Evolutionary conservation across 2,113 vertebrate species (phyloP).

Genomic region (Lasiurus borealis): DNA sequence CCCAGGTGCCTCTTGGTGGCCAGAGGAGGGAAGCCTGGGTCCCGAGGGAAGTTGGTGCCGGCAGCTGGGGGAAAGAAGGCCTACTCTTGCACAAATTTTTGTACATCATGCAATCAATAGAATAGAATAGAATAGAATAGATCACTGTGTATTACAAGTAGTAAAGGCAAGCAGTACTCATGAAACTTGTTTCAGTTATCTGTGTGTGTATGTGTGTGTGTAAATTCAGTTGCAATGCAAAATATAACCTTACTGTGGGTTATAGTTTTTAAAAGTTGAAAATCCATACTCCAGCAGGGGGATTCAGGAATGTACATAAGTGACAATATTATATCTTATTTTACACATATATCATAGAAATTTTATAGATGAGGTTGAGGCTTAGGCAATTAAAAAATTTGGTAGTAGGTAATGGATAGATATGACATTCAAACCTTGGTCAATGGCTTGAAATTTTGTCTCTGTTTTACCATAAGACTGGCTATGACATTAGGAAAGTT

Average conservation of each 20-base stretch:
- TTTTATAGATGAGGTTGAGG: not conserved
- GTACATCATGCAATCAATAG: too few relatives aligned
- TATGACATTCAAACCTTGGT: not conserved
- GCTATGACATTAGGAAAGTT: not conserved
- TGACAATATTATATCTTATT: constrained; percentile 11
- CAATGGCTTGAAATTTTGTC: not conserved
- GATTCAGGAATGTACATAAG: not conserved
- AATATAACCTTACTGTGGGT: not conserved
- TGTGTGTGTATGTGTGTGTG: not conserved
- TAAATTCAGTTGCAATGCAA: not conserved
- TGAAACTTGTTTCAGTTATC: not conserved
- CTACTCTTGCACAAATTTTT: too few relatives aligned
- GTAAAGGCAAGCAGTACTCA: not conserved
- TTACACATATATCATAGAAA: not conserved
- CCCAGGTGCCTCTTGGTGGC: too few relatives aligned
- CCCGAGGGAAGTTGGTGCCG: too few relatives aligned
- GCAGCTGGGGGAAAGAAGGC: too few relatives aligned
- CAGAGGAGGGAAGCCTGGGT: too few relatives aligned
- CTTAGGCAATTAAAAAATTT: not conserved
- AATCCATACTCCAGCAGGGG: not conserved
- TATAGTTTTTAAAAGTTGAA: constrained; percentile 21
- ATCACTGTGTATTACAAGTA: not conserved
- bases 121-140: not conserved
- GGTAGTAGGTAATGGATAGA: not conserved
- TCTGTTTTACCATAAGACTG: not conserved